phyloP scores from a whole-genome alignment of 2,888 invertebrate genomes.

The Cremastobaeus sp. region DNA sequence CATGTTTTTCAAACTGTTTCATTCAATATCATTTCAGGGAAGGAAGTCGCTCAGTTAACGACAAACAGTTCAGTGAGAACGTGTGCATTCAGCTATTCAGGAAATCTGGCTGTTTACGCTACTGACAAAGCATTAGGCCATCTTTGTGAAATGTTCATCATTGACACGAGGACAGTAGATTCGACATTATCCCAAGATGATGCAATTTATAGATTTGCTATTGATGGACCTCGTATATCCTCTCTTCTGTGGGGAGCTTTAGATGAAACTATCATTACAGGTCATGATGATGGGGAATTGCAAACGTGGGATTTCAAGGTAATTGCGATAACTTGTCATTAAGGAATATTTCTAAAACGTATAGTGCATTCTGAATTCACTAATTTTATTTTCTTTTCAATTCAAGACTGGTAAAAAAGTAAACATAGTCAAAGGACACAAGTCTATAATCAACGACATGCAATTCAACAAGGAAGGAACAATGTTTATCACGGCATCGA shows the following conservation, averaged over 20 bases:
- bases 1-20: too few species aligned
- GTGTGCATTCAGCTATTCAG: slow-evolving; percentile 94
- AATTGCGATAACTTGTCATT: too few species aligned
- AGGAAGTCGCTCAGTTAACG: slow-evolving; percentile 86
- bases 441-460: slow-evolving; percentile 95
- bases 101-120: slow-evolving; percentile 93
- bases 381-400: too few species aligned
- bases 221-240: slow-evolving; percentile 91
- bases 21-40: too few species aligned
- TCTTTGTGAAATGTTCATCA: slow-evolving; percentile 92
- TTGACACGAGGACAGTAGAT: slow-evolving; percentile 89
- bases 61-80: slow-evolving; percentile 94
- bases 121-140: slow-evolving; percentile 96
- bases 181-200: slow-evolving; percentile 84
- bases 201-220: slow-evolving; percentile 88
- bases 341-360: too few species aligned
- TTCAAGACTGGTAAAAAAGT: slow-evolving; percentile 90
- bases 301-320: slow-evolving; percentile 95
- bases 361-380: too few species aligned
- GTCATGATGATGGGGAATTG: slow-evolving; percentile 96
- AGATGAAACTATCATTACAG: slow-evolving; percentile 94
- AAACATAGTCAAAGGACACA: slow-evolving; percentile 89
- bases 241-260: slow-evolving; percentile 96
- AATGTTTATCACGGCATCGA: slow-evolving; percentile 98
- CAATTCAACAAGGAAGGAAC: slow-evolving; percentile 95